phyloP scores from a whole-genome alignment of 23 tunicate species.

The Botrylloides violaceus region DNA sequence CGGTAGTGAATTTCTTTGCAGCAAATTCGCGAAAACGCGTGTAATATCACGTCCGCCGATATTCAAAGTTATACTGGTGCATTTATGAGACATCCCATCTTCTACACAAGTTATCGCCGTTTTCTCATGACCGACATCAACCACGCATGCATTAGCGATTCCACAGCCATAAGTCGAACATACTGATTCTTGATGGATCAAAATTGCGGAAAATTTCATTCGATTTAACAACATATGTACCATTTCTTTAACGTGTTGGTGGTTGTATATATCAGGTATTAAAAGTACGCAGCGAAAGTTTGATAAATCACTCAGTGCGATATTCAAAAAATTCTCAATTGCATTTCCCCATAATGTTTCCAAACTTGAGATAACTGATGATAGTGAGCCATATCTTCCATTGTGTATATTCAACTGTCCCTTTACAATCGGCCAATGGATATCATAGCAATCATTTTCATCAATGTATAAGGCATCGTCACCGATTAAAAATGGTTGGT shows the following conservation, averaged over 20 bases:
- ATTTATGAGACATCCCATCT: conserved; percentile 64
- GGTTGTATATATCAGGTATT: conserved; percentile 60
- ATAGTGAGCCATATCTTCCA: conserved; percentile 25
- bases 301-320: conserved; percentile 27
- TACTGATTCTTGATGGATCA: conserved; percentile 82
- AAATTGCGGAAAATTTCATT: conserved; percentile 36
- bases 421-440: conserved; percentile 68
- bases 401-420: conserved; percentile 49
- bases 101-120: conserved; percentile 60
- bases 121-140: conserved; percentile 85
- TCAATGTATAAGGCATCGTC: conserved; percentile 82
- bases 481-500: conserved; percentile 49
- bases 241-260: conserved; percentile 40
- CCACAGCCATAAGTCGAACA: conserved; percentile 93
- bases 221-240: conserved; percentile 35
- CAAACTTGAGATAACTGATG: conserved; percentile 52
- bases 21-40: conserved; percentile 32
- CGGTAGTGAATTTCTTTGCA: conserved; percentile 43
- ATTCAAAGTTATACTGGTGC: conserved; percentile 53
- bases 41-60: conserved; percentile 73
- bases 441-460: conserved; percentile 69
- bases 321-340: conserved; percentile 43
- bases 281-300: conserved; percentile 45
- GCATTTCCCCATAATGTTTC: conserved; percentile 52
- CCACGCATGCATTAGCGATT: conserved; percentile 70